Evolutionary conservation across 2,797 vertebrate genomes (phyloP).

Genomic region (Melanotaenia nigrans): DNA sequence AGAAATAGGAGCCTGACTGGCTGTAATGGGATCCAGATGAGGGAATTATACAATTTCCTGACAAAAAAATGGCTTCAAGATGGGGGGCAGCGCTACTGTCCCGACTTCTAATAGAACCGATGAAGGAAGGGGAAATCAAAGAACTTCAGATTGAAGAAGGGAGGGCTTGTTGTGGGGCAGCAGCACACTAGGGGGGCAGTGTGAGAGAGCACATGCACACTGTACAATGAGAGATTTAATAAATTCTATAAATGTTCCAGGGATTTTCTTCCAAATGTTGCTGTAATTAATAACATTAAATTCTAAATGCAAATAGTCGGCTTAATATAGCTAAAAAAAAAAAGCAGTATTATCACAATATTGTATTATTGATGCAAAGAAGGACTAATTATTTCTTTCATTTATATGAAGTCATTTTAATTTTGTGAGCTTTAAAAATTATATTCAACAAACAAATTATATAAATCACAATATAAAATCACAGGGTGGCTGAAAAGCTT

Average conservation of each 20-base stretch:
- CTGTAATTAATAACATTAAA: background rate
- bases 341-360: too few species aligned
- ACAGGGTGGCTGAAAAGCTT: too few species aligned
- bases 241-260: background rate
- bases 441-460: too few species aligned
- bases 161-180: background rate
- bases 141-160: slow-evolving; percentile 31
- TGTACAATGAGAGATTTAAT: background rate
- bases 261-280: background rate
- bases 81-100: slow-evolving; percentile 74
- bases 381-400: too few species aligned
- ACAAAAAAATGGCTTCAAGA: slow-evolving; percentile 82
- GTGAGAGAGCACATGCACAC: background rate
- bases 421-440: too few species aligned
- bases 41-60: slow-evolving; percentile 82
- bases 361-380: too few species aligned
- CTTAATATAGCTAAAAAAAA: too few species aligned
- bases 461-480: too few species aligned
- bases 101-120: slow-evolving; percentile 65
- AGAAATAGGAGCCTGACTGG: slow-evolving; percentile 69
- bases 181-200: slow-evolving; percentile 18
- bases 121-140: slow-evolving; percentile 48
- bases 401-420: too few species aligned
- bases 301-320: too few species aligned
- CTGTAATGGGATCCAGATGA: slow-evolving; percentile 86